Conservation (phyloP, 2,797 vertebrate species). For the Apogon talboti region DNA sequence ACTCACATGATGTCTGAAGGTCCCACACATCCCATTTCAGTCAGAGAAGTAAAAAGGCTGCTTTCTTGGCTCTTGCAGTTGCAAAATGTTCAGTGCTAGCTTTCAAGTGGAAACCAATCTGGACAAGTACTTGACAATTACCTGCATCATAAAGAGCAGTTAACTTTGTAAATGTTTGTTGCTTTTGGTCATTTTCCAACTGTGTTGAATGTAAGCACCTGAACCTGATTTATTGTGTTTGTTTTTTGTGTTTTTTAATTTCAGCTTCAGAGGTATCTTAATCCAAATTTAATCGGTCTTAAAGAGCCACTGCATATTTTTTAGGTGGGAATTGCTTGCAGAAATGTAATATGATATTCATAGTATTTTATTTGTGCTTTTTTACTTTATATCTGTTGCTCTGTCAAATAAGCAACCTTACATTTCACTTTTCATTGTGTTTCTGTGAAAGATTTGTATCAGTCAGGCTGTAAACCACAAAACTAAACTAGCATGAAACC, state of each 20-base stretch:
- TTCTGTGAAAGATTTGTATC: too few relatives aligned
- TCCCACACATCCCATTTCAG: slow-evolving; percentile 34
- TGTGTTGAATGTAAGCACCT: too few relatives aligned
- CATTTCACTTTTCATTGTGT: too few relatives aligned
- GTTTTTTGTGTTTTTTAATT: neutral
- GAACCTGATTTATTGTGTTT: neutral
- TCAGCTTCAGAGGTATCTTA: neutral
- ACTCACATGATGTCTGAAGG: slow-evolving; percentile 52
- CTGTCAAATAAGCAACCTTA: too few relatives aligned
- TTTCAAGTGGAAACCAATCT: slow-evolving; percentile 1
- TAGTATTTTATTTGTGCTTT: too few relatives aligned
- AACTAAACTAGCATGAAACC: too few relatives aligned
- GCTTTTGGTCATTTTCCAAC: neutral
- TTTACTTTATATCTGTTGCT: too few relatives aligned
- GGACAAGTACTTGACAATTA: slow-evolving; percentile 4
- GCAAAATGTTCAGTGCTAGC: slow-evolving; percentile 18
- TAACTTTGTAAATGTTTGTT: neutral
- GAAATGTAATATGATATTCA: too few relatives aligned
- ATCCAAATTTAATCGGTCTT: neutral
- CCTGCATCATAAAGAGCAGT: slow-evolving; percentile 5
- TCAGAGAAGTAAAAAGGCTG: slow-evolving; percentile 28
- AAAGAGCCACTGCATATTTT: too few relatives aligned
- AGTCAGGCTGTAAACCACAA: too few relatives aligned
- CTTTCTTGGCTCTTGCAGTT: slow-evolving; percentile 9
- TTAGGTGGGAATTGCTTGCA: too few relatives aligned